Percentiles rank a stretch among this genome's conserved stretches.
These are phyloP conservation scores for Cosmia trapezina DNA, from an alignment of 2,888 invertebrate species.

Conservation along the genomic window DNA sequence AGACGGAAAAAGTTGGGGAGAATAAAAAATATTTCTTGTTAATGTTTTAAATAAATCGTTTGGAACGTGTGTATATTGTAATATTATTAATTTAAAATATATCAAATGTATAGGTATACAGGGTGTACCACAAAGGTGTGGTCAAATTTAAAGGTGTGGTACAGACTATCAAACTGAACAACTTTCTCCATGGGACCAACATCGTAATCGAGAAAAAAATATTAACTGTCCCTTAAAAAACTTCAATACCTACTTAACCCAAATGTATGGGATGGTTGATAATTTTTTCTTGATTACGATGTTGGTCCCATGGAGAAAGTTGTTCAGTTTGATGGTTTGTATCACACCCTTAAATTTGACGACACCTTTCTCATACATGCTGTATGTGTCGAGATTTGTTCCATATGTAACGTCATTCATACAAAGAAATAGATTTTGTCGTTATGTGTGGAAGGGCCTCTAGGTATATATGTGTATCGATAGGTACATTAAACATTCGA, in stretches of 20 bases:
- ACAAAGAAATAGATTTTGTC: slow-evolving; percentile 7
- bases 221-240: too few species aligned
- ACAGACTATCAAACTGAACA: neutral
- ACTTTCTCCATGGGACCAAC: neutral
- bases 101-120: slow-evolving; percentile 24
- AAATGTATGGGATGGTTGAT: neutral
- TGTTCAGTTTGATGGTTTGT: neutral
- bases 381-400: slow-evolving; percentile 18
- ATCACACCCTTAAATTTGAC: too few species aligned
- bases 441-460: slow-evolving; percentile 13
- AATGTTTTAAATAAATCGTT: slow-evolving; percentile 43
- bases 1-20: neutral
- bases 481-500: slow-evolving; percentile 22
- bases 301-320: too few species aligned
- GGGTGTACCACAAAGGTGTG: neutral
- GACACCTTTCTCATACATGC: neutral
- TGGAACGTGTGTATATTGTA: slow-evolving; percentile 11
- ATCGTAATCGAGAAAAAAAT: neutral
- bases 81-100: slow-evolving; percentile 25
- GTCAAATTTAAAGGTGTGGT: neutral
- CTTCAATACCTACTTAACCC: too few species aligned
- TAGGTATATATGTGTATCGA: slow-evolving; percentile 14
- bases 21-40: slow-evolving; percentile 44
- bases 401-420: neutral
- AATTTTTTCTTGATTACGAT: neutral